These are phyloP conservation scores for Parauchenoglanis punctatus DNA, from an alignment of 2,797 vertebrate genomes.

Conservation along the genomic window DNA sequence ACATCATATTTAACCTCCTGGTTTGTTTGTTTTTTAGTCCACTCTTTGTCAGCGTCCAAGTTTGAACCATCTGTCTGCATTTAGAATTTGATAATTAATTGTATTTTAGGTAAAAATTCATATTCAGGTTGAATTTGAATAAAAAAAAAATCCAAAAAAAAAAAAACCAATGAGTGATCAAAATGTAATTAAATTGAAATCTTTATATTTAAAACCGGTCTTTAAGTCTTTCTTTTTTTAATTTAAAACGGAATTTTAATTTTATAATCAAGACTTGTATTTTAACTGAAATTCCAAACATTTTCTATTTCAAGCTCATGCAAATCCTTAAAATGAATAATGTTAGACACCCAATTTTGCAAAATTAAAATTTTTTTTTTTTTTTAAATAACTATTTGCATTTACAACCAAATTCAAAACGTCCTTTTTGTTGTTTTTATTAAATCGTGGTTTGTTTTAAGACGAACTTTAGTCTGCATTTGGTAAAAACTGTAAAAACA, in stretches of 20 bases:
- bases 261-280: background rate
- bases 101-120: background rate
- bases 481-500: background rate
- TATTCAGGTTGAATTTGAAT: background rate
- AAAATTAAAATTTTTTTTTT: too few species aligned
- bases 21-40: background rate
- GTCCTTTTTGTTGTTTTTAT: background rate
- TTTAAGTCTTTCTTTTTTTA: background rate
- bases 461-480: background rate
- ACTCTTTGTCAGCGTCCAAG: background rate
- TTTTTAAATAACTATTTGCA: background rate
- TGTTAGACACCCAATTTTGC: background rate
- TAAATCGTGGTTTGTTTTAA: background rate
- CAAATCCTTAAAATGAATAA: background rate
- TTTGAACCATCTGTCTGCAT: background rate
- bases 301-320: background rate
- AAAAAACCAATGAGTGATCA: background rate
- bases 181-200: background rate
- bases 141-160: background rate
- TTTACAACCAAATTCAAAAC: background rate
- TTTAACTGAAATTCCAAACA: background rate
- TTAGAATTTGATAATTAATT: background rate
- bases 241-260: background rate
- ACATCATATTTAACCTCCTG: background rate
- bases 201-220: background rate